These are phyloP conservation scores for Aurelia sp. DNA, from an alignment of 30 jellyfish, hydroid and myxozoan genomes.

Conservation along the genomic window DNA sequence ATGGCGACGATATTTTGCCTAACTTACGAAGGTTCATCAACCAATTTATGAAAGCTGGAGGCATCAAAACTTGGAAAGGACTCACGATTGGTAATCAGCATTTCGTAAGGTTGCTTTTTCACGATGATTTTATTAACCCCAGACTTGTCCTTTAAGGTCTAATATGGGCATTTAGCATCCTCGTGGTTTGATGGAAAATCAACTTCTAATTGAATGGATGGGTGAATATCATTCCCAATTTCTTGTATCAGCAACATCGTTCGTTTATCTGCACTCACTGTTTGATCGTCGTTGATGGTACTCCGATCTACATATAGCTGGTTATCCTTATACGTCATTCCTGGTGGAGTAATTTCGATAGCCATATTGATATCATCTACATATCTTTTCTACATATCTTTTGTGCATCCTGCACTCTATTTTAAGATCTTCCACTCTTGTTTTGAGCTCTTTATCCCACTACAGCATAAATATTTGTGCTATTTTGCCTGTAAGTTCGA, in stretches of 20 bases:
- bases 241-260: background rate
- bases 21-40: too few species aligned
- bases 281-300: too few species aligned
- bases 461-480: slow-evolving; percentile 8
- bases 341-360: background rate
- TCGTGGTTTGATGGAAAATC: slow-evolving; percentile 21
- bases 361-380: slow-evolving; percentile 12
- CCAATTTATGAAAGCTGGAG: too few species aligned
- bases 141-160: background rate
- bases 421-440: background rate
- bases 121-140: too few species aligned
- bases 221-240: slow-evolving; percentile 19
- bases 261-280: slow-evolving; percentile 2
- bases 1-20: too few species aligned
- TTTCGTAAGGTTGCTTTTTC: too few species aligned
- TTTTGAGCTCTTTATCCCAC: background rate
- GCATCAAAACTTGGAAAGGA: too few species aligned
- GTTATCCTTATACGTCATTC: background rate
- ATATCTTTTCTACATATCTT: background rate
- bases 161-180: slow-evolving; percentile 19
- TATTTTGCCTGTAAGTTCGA: slow-evolving; percentile 1
- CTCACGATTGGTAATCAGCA: too few species aligned
- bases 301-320: background rate
- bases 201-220: slow-evolving; percentile 36
- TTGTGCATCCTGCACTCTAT: slow-evolving; percentile 12